Evolutionary conservation across 2,113 vertebrate genomes (phyloP), one percentile per base, ranked within the genome.

Genomic region (Python bivittatus): DNA sequence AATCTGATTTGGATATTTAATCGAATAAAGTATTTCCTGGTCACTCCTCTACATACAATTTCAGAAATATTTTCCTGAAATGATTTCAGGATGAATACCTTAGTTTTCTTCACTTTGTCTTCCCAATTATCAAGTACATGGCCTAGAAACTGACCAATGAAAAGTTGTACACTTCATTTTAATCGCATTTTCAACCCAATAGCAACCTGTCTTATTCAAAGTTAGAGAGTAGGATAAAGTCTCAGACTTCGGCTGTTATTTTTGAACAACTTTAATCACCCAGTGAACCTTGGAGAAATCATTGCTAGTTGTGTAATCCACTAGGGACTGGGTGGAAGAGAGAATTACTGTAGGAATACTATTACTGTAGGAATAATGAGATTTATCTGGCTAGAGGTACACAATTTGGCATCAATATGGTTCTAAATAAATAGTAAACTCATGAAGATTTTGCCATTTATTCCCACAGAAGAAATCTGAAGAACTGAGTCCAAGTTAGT

Each of bases 121-220:
- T 90, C 27, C 0, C 91, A 84, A 89, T 58, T 91, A 61, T 61
- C 7, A 15, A 85, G 91, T n/a, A 6, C 0, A 0, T 25, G 11
- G 23, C 15, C 53, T 88, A 48, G 57, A 13, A 56, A 0, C 22
- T 57, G 20, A 23, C 17, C 23, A 6, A 72, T 90, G 25, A 91
- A 2, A 11, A 0, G 11, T n/a, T 83, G 33, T 27, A 0, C 8
- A 86, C 1, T 0, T 23, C 60, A 52, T 91, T 93, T 88, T 11
- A 58, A 83, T 84, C 44, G 42, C 0, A 57, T 12, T 88, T 83
- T 90, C 88, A 91, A 10, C n/a, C 84, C 84, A 95, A 92, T 86
- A 90, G 48, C 58, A 57, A 84, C 6, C 90, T 42, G 92, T 56
- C 93, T 92, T 89, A 86, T 61, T 91, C 93, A 68, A 90, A 84